These are phyloP conservation scores for Synergus umbraculus DNA, from an alignment of 2,888 invertebrate species.

Conservation along the genomic window DNA sequence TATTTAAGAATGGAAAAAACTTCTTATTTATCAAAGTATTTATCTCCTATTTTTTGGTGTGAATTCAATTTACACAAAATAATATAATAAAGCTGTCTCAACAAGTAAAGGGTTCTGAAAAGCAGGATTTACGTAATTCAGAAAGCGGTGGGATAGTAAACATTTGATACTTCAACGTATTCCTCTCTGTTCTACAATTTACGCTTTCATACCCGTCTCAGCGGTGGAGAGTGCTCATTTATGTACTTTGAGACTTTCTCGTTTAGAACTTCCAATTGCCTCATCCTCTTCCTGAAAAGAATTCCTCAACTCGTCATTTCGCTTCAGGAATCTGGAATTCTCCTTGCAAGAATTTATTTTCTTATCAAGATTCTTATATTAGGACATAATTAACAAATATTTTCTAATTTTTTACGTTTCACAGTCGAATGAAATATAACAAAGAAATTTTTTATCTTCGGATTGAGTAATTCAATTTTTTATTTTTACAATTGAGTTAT, in stretches of 20 bases:
- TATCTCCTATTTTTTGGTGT: not conserved
- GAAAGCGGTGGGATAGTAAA: conserved; percentile 60
- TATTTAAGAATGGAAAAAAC: no score
- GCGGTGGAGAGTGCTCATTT: conserved; percentile 2
- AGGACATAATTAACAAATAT: not conserved
- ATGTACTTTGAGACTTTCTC: conserved; percentile 28
- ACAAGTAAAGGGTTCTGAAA: conserved; percentile 48
- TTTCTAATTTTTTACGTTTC: not conserved
- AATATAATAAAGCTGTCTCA: conserved; percentile 46
- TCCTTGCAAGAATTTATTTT: not conserved
- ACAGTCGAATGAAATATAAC: no score
- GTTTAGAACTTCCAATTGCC: conserved; percentile 33
- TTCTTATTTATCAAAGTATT: not conserved
- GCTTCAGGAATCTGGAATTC: not conserved
- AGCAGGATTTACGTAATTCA: conserved; percentile 64
- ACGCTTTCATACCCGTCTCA: conserved; percentile 19
- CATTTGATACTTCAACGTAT: conserved; percentile 60
- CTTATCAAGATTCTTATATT: no score
- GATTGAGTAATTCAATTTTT: no score
- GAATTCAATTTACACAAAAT: not conserved
- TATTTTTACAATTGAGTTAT: no score
- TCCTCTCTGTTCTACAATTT: conserved; percentile 39
- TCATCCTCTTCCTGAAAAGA: not conserved
- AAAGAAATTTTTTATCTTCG: no score
- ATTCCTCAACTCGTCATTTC: conserved; percentile 26